phyloP scores from a whole-genome alignment of 2,797 vertebrate species.

The Fratercula arctica region DNA sequence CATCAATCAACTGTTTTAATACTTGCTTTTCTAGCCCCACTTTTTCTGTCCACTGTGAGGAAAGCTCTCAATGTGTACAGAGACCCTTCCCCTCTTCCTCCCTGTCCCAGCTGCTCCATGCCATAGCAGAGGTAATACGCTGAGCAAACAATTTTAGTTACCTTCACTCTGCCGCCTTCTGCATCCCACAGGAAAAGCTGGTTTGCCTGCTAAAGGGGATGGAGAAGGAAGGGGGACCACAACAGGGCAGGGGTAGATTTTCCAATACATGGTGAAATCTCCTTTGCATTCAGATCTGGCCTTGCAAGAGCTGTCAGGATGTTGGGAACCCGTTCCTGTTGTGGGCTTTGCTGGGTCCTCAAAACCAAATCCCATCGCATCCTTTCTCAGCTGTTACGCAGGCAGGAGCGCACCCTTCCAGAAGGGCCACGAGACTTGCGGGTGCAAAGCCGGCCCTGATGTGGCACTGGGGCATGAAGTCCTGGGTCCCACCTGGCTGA shows the following conservation, averaged over 20 bases:
- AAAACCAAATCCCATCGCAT: background rate
- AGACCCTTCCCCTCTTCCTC: background rate
- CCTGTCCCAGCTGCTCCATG: background rate
- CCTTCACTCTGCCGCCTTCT: background rate
- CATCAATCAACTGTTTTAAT: background rate
- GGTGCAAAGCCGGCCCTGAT: background rate
- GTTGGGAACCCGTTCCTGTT: background rate
- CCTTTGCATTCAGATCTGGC: background rate
- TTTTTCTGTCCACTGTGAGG: background rate
- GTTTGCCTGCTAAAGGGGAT: background rate
- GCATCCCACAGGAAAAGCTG: background rate
- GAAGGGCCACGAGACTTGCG: background rate
- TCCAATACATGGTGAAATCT: background rate
- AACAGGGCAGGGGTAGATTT: background rate
- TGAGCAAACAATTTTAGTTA: background rate
- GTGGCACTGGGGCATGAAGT: background rate
- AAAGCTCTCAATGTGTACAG: background rate
- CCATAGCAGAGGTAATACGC: background rate
- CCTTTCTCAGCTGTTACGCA: background rate
- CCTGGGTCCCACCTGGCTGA: background rate
- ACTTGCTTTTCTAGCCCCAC: background rate
- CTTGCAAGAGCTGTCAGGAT: background rate
- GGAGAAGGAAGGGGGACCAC: background rate
- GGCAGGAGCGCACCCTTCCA: background rate
- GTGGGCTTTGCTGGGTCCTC: background rate